These are phyloP conservation scores for Ceratitis capitata DNA, from an alignment of 1,140 invertebrate genomes.

Conservation along the genomic window DNA sequence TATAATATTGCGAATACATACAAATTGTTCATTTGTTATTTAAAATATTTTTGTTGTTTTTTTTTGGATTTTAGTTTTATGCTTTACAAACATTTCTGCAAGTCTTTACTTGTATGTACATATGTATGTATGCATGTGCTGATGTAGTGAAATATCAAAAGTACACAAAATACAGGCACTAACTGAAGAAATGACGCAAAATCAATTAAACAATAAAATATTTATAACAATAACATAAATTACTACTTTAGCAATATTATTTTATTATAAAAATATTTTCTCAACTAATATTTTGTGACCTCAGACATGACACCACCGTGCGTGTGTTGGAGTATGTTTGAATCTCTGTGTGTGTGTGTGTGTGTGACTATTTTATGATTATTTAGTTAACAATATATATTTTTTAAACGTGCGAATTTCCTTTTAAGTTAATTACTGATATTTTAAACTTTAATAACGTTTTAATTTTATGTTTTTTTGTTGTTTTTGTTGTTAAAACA, in stretches of 20 bases:
- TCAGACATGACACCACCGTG: neutral
- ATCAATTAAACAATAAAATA: neutral
- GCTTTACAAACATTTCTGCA: conserved; percentile 24
- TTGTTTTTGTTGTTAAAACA: neutral
- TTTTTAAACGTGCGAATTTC: conserved; percentile 14
- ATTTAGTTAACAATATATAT: conserved; percentile 11
- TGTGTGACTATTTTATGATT: neutral
- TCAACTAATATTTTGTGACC: neutral
- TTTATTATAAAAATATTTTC: neutral
- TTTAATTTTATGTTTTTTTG: neutral
- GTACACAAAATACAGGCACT: neutral
- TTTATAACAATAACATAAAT: neutral
- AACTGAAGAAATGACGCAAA: neutral
- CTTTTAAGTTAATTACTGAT: neutral
- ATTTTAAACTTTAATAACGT: neutral
- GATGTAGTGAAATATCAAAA: neutral
- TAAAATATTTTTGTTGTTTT: conserved; percentile 24
- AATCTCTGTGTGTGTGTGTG: neutral
- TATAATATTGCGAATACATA: conserved; percentile 38
- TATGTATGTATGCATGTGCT: no score
- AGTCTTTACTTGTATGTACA: conserved; percentile 20
- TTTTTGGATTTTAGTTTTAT: no score
- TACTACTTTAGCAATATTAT: neutral
- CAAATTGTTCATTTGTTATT: conserved; percentile 24
- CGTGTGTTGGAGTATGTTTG: neutral